Conservation (phyloP, 2,888 invertebrate genomes). For the Caenorhabditis becei region DNA sequence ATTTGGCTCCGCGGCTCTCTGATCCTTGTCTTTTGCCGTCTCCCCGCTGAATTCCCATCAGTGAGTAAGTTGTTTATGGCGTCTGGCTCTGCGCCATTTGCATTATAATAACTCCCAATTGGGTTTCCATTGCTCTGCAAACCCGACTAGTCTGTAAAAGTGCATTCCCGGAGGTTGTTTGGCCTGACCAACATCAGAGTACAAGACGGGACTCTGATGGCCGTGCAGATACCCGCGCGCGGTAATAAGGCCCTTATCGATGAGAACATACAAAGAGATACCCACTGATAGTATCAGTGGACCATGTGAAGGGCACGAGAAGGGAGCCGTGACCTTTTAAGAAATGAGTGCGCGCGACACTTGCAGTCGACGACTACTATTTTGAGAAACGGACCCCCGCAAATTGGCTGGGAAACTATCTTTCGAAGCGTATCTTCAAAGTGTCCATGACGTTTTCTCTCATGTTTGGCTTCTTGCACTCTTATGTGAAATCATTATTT, state of each 20-base stretch:
- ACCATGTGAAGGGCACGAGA: constrained; percentile 22
- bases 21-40: not conserved
- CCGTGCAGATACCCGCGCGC: not conserved
- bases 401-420: not conserved
- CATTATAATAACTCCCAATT: constrained; percentile 1
- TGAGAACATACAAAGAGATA: not conserved
- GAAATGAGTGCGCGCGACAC: constrained; percentile 5
- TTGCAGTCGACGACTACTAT: constrained; percentile 12
- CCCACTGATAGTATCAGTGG: not conserved
- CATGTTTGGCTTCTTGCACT: constrained; percentile 13
- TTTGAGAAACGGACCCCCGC: constrained; percentile 1
- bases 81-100: not conserved
- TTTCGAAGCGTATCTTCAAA: not conserved
- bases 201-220: constrained; percentile 2
- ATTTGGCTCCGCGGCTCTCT: not conserved
- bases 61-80: constrained; percentile 17
- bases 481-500: not conserved
- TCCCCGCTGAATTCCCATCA: no score
- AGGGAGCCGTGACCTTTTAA: constrained; percentile 17
- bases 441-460: not conserved
- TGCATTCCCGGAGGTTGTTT: constrained; percentile 7
- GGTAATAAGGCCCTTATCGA: not conserved
- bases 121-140: constrained; percentile 1
- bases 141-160: constrained; percentile 5
- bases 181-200: constrained; percentile 12